Evolutionary conservation across 2,797 vertebrate genomes (phyloP), one percentile per base, ranked within the genome.

Genomic region (Pitangus sulphuratus): DNA sequence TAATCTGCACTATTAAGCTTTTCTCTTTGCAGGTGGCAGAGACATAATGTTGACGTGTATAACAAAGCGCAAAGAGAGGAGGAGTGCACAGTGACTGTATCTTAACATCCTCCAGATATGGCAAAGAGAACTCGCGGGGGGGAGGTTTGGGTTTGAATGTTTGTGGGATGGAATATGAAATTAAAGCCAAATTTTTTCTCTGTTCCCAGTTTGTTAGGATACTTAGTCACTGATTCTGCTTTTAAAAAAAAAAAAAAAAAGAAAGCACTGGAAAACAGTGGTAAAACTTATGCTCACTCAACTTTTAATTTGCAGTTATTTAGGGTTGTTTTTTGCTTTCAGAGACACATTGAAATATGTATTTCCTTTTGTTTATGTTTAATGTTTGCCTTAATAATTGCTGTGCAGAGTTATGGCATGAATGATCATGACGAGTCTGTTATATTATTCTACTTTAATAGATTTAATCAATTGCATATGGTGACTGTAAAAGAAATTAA

Each of bases 1-100:
- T 93, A 89, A 93, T 94, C 65, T 92, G 50, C 2, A 3, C 72
- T 84, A 14, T 95, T 90, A 95, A 92, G 79, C 61, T 92, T 91
- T 94, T 81, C 87, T 88, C 57, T 79, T 96, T 72, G 80, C 84
- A 88, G 76, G 87, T 93, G 89, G 48, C 84, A 92, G 76, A 88
- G 87, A 91, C 66, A 60, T 92, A 86, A 90, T 62, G 51, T 72
- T 90, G 94, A 90, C 17, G 0, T 72, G 44, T 89, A 69, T 86
- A 86, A 91, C 65, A 93, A 62, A 58, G 51, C 44, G 42, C 53
- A 89, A 85, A 62, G 57, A 84, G 86, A 77, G 64, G 56, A 88
- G 65, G 33, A 72, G 40, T 35, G 53, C 61, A 31, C 79, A 78
- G 71, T 88, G 72, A 39, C 80, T 78, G 2, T 81, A 40, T 81